Percentiles rank a stretch among this genome's conserved stretches.
phyloP scores from a whole-genome alignment of 2,888 invertebrate genomes.

The Ormyrus labotus region DNA sequence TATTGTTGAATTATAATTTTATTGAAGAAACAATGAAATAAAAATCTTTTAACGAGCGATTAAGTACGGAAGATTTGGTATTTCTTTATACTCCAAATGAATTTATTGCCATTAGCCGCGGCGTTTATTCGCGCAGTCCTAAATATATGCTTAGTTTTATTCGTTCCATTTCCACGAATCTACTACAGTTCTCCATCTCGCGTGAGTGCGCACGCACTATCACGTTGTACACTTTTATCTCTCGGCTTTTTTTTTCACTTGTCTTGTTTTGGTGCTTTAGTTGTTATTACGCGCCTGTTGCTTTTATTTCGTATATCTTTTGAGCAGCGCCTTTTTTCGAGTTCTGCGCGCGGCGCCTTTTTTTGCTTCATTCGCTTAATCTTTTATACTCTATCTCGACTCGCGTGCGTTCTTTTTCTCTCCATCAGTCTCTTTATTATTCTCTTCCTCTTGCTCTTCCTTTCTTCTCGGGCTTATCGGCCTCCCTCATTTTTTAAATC shows the following conservation, averaged over 20 bases:
- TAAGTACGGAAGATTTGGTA: too few species aligned
- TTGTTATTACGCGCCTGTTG: conserved; percentile 32
- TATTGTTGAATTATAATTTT: too few species aligned
- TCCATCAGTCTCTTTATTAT: conserved; percentile 46
- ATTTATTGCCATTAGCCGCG: too few species aligned
- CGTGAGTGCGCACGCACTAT: conserved; percentile 15
- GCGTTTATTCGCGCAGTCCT: too few species aligned
- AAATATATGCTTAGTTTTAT: conserved; percentile 16
- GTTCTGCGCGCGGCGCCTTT: neutral
- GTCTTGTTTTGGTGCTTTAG: conserved; percentile 9
- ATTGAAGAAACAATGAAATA: too few species aligned
- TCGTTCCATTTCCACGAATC: conserved; percentile 38
- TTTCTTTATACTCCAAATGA: too few species aligned
- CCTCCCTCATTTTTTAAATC: conserved; percentile 48
- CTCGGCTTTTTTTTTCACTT: neutral
- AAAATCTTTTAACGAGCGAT: too few species aligned
- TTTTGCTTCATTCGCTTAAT: conserved; percentile 12
- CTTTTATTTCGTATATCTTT: conserved; percentile 5
- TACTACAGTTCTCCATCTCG: neutral
- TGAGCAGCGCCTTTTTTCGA: conserved; percentile 6
- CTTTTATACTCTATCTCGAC: conserved; percentile 34
- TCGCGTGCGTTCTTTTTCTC: conserved; percentile 7
- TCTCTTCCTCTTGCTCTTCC: conserved; percentile 32
- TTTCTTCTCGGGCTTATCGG: conserved; percentile 38
- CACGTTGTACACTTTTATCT: conserved; percentile 34